Evolutionary conservation across 2,797 vertebrate genomes (phyloP).

Genomic region (Balearica regulorum): DNA sequence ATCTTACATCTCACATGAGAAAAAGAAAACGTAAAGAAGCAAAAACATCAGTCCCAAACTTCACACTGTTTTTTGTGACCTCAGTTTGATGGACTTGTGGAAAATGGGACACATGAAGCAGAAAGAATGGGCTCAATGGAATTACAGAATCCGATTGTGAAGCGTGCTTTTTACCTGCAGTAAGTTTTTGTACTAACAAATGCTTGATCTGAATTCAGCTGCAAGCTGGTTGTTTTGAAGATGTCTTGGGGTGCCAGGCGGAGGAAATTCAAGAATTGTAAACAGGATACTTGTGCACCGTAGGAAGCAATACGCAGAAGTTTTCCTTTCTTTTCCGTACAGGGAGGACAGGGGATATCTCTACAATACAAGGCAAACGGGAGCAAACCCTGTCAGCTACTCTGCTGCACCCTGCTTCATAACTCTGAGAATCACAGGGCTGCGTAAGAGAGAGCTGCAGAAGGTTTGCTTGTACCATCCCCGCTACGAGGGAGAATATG

Average conservation of each 20-base stretch:
- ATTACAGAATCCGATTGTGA: not conserved
- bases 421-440: not conserved
- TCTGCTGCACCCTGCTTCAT: not conserved
- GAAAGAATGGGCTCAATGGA: not conserved
- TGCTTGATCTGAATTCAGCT: not conserved
- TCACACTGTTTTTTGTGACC: not conserved
- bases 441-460: not conserved
- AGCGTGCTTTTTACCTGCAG: not conserved
- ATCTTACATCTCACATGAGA: not conserved
- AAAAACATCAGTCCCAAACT: not conserved
- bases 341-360: not conserved
- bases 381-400: not conserved
- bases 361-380: not conserved
- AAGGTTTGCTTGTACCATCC: not conserved
- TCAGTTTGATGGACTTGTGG: not conserved
- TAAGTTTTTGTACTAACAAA: not conserved
- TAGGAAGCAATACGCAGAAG: not conserved
- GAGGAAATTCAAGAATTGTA: not conserved
- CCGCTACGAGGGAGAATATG: not conserved
- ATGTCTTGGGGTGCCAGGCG: not conserved
- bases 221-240: not conserved
- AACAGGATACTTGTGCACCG: not conserved
- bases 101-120: rapidly evolving
- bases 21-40: not conserved
- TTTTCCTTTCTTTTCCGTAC: not conserved